Conservation (phyloP, 2,797 vertebrate genomes). For the Lepilemur septentrionalis region DNA sequence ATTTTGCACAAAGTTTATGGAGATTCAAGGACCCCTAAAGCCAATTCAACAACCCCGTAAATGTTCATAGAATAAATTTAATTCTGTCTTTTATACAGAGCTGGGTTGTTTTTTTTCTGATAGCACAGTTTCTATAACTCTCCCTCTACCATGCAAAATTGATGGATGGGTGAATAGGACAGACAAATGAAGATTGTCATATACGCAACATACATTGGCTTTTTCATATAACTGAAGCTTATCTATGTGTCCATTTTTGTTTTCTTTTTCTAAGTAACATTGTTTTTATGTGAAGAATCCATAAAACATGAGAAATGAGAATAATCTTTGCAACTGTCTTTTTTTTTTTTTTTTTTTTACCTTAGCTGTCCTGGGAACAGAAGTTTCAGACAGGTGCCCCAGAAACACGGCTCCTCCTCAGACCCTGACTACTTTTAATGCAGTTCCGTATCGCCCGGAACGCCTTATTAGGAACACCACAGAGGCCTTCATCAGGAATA, state of each 20-base stretch:
- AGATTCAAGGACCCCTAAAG: not conserved
- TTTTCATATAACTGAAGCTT: not conserved
- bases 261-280: not conserved
- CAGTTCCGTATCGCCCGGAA: conserved; percentile 64
- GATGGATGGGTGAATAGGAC: not conserved
- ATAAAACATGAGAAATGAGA: not conserved
- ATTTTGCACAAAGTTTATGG: not conserved
- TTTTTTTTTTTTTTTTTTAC: conserved; percentile 73
- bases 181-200: not conserved
- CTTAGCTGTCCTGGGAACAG: conserved; percentile 77
- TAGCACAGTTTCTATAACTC: not conserved
- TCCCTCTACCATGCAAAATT: not conserved
- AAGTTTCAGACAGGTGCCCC: conserved; percentile 67
- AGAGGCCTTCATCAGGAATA: conserved; percentile 62
- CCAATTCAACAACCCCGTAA: not conserved
- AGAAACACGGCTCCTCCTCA: conserved; percentile 65
- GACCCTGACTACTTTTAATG: conserved; percentile 16
- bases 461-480: conserved; percentile 74
- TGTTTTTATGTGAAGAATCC: not conserved
- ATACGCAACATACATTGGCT: not conserved
- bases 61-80: not conserved
- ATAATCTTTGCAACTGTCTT: conserved; percentile 67
- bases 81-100: not conserved
- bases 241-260: not conserved
- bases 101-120: not conserved